phyloP scores from a whole-genome alignment of 2,888 invertebrate genomes.

The Schrankia costaestrigalis region DNA sequence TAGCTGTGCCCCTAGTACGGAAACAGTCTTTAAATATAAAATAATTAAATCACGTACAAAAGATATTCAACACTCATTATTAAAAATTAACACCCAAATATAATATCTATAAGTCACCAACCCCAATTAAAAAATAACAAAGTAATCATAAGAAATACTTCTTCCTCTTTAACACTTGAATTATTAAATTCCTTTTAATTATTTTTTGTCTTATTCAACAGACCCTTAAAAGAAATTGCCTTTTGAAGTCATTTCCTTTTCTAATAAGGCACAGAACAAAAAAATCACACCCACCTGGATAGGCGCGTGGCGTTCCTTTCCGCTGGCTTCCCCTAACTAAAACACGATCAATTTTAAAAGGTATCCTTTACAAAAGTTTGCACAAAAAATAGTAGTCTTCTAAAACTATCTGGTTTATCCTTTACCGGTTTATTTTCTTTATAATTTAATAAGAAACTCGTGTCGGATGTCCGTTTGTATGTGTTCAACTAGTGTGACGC shows the following conservation, averaged over 20 bases:
- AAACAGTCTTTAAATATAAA: too few relatives aligned
- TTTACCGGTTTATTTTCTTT: conserved; percentile 65
- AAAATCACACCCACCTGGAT: conserved; percentile 60
- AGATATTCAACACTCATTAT: too few relatives aligned
- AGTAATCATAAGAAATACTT: conserved; percentile 9
- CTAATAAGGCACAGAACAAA: conserved; percentile 32
- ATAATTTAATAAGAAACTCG: conserved; percentile 74
- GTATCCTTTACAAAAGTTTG: conserved; percentile 18
- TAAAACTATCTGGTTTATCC: conserved; percentile 20
- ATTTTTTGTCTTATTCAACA: conserved; percentile 17
- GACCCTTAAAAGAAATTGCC: conserved; percentile 28
- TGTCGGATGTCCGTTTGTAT: conserved; percentile 63
- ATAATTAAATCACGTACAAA: too few relatives aligned
- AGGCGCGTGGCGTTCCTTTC: conserved; percentile 63
- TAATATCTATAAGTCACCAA: too few relatives aligned
- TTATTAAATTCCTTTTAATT: conserved; percentile 2
- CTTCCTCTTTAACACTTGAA: conserved; percentile 2
- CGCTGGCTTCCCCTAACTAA: conserved; percentile 49
- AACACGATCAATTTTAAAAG: conserved; percentile 34
- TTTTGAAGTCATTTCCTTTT: conserved; percentile 50
- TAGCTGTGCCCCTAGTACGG: too few relatives aligned
- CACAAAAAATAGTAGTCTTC: conserved; percentile 10
- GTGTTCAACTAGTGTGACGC: conserved; percentile 58
- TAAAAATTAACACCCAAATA: too few relatives aligned
- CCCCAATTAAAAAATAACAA: too few relatives aligned